Evolutionary conservation across 53 echinoderm and acorn worm species (phyloP), one percentile per base, ranked within the genome.

Genomic region (Patiria pectinifera): DNA sequence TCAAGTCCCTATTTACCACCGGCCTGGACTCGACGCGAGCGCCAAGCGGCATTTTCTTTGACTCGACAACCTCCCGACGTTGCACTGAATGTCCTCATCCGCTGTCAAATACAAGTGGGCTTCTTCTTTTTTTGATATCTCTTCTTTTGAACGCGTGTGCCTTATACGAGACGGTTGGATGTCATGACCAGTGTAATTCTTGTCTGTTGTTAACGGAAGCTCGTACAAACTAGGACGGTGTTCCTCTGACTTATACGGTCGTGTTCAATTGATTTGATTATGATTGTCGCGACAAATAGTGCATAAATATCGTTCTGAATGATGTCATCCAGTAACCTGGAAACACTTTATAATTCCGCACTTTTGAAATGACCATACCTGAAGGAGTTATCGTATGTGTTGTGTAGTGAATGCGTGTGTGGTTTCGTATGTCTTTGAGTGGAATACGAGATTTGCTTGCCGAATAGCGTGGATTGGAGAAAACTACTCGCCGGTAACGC

Each of bases 281-380:
- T 6, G 43, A 23, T 78, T 69, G 82, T 62, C 12, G 89, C 62
- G 79, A 62, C 62, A 89, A 83, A 89, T 62, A 89, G 63, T 79
- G 89, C 89, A 78, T 26, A 80, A 78, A 89, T 89, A 53, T 62
- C 90, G 80, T 90, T 62, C 53, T 62, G 47, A 80, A 18, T 48
- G 66, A 90, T 90, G 90, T 69, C 90, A 80, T 69, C 66, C 80
- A 35, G 13, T 69, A 69, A 81, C 69, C 90, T 48, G 23, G 63
- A 81, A 79, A 45, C 89, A 78, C 63, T 80, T 18, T 35, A 61
- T 43, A 43, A 79, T 80, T 78, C 44, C 15, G 44, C 43, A 62
- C 43, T 14, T 63, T 63, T 11, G 59, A 72, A 59, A 60, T 79
- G 58, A 14, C 62, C 11, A 4, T 15, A 76, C 21, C 44, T 78